Conservation (phyloP, 2,113 vertebrate species). For the Stomatorhinus ivindoensis region DNA sequence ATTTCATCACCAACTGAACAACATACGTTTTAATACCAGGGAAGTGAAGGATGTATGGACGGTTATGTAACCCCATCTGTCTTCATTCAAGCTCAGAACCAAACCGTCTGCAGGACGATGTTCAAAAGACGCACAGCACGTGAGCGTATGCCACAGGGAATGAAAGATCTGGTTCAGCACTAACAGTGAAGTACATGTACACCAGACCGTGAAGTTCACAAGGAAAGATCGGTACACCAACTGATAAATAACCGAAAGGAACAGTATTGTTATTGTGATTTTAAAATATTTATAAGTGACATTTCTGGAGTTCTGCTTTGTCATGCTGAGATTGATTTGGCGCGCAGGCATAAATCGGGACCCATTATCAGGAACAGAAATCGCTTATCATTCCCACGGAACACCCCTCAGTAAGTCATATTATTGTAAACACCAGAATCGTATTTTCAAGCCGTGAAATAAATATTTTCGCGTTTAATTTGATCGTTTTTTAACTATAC, state of each 20-base stretch:
- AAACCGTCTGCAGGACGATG: background rate
- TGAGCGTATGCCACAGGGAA: background rate
- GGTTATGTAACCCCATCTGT: conserved; percentile 13
- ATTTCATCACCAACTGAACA: background rate
- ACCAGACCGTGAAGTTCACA: background rate
- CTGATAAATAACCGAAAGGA: background rate
- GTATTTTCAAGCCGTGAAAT: background rate
- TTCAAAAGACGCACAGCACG: background rate
- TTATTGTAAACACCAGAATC: no score
- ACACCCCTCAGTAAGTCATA: background rate
- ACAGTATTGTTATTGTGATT: background rate
- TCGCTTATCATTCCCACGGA: background rate
- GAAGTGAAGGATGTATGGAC: conserved; percentile 1
- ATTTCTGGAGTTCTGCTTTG: background rate
- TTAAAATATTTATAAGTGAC: background rate
- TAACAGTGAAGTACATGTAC: background rate
- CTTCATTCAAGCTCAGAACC: background rate
- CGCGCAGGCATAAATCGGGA: background rate
- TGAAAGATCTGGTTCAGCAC: background rate
- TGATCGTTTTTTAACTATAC: background rate
- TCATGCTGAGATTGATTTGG: background rate
- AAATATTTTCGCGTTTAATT: background rate
- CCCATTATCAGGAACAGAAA: background rate
- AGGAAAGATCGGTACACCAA: background rate
- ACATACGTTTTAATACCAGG: conserved; percentile 1